A percentile compares a stretch with the other conserved stretches of the same genome.
Conservation (phyloP, 2,888 invertebrate genomes). For the Ophion costatus region DNA sequence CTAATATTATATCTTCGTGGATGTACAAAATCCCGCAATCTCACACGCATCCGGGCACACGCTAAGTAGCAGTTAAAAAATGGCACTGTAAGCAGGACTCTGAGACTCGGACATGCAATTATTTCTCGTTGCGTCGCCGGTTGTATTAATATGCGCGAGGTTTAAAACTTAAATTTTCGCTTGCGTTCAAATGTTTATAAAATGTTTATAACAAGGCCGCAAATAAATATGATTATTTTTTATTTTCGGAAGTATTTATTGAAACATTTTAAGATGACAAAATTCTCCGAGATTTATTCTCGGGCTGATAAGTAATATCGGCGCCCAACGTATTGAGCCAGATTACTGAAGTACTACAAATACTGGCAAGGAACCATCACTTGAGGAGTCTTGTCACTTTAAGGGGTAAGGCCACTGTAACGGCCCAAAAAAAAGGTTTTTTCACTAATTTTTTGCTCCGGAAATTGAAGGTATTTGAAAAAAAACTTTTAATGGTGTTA, state of each 20-base stretch:
- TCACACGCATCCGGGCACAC: constrained; percentile 52
- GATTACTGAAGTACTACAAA: too few species aligned
- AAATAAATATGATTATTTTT: background rate
- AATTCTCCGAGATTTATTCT: too few species aligned
- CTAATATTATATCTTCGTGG: constrained; percentile 27
- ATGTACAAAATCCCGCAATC: constrained; percentile 38
- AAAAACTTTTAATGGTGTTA: too few species aligned
- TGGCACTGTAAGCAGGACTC: constrained; percentile 30
- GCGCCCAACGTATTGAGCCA: too few species aligned
- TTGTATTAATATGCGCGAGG: constrained; percentile 5
- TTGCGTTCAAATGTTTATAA: background rate
- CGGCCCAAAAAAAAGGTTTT: too few species aligned
- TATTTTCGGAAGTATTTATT: background rate
- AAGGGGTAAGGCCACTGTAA: too few species aligned
- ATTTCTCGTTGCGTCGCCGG: constrained; percentile 34
- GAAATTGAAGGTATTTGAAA: too few species aligned
- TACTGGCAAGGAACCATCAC: too few species aligned
- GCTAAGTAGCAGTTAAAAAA: constrained; percentile 49
- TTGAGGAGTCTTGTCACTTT: too few species aligned
- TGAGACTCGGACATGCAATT: constrained; percentile 34
- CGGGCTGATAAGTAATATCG: too few species aligned
- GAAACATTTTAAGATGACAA: too few species aligned
- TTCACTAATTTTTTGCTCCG: too few species aligned
- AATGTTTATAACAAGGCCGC: background rate
- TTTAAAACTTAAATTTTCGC: background rate